Percentiles rank a stretch among this genome's conserved stretches.
Evolutionary conservation across 2,888 invertebrate genomes (phyloP).

Genomic region (Flexamia atlantica): DNA sequence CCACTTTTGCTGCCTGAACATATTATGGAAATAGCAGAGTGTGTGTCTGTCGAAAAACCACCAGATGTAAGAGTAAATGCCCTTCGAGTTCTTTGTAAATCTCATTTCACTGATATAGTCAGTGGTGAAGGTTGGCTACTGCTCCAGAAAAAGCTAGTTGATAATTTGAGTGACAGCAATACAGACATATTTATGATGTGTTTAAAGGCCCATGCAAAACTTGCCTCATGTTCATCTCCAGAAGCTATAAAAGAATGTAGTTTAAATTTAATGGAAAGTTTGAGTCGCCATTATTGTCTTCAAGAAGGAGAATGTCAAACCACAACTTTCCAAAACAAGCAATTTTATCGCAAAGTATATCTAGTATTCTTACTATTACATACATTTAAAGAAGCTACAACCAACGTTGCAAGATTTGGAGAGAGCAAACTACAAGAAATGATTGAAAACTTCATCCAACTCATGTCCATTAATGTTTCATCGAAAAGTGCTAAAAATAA

Average conservation of each 20-base stretch:
- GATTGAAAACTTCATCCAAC: conserved; percentile 60
- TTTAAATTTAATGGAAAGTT: conserved; percentile 61
- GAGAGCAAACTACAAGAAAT: conserved; percentile 59
- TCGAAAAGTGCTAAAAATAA: conserved; percentile 35
- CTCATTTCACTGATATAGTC: conserved; percentile 61
- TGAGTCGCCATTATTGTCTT: conserved; percentile 56
- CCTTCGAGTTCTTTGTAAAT: conserved; percentile 51
- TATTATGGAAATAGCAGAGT: conserved; percentile 54
- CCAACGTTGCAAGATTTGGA: conserved; percentile 59
- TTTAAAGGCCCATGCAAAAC: conserved; percentile 60
- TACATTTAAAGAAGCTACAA: conserved; percentile 54
- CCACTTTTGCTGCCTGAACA: conserved; percentile 53
- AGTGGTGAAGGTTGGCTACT: conserved; percentile 54
- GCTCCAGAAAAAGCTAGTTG: conserved; percentile 51
- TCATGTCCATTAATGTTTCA: conserved; percentile 39
- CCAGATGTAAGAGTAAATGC: conserved; percentile 58
- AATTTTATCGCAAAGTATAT: conserved; percentile 52
- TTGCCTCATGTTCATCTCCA: conserved; percentile 54
- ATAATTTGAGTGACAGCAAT: conserved; percentile 57
- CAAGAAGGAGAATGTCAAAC: conserved; percentile 52
- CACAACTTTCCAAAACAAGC: conserved; percentile 4
- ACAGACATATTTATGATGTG: conserved; percentile 54
- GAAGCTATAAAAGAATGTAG: conserved; percentile 59
- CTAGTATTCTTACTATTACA: conserved; percentile 46
- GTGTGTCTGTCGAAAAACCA: conserved; percentile 56